Percentiles rank a stretch among this genome's conserved stretches.
Evolutionary conservation across 2,797 vertebrate genomes (phyloP).

Genomic region (Stomatorhinus walkeri): DNA sequence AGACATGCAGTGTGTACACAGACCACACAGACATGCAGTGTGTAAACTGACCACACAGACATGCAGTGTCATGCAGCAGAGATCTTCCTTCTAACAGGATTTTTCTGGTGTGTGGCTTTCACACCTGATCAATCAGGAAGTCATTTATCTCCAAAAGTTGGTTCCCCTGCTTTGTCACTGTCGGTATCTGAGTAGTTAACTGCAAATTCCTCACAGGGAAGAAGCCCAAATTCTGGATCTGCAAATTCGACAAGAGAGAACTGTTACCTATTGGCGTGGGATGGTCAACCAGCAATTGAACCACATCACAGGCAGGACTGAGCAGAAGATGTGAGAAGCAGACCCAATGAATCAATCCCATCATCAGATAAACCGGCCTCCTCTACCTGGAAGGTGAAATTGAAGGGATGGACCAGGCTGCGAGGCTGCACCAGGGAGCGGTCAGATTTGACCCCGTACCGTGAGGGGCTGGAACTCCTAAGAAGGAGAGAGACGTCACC

Average conservation of each 20-base stretch:
- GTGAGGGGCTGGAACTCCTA: slow-evolving; percentile 70
- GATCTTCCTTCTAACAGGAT: not conserved
- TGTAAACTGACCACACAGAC: not conserved
- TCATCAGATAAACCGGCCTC: not conserved
- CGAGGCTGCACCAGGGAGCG: slow-evolving; percentile 52
- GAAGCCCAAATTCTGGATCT: slow-evolving; percentile 84
- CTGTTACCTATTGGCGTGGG: not conserved
- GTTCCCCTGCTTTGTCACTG: slow-evolving; percentile 65
- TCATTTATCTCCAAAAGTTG: slow-evolving; percentile 66
- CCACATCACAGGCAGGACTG: not conserved
- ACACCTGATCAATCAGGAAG: slow-evolving; percentile 61
- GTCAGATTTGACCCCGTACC: slow-evolving; percentile 70
- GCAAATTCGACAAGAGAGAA: slow-evolving; percentile 14
- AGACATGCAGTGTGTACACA: not conserved
- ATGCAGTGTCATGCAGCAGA: not conserved
- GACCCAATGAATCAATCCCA: not conserved
- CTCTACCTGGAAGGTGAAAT: slow-evolving; percentile 72
- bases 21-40: not conserved
- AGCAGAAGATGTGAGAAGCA: not conserved
- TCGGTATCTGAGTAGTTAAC: slow-evolving; percentile 67
- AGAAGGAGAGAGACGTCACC: not conserved
- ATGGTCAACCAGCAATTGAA: not conserved
- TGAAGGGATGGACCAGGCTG: slow-evolving; percentile 59
- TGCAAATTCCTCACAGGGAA: slow-evolving; percentile 66
- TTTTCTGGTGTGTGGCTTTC: not conserved